Evolutionary conservation across 1,140 invertebrate genomes (phyloP).

Genomic region (Leptestheria dahalacensis): DNA sequence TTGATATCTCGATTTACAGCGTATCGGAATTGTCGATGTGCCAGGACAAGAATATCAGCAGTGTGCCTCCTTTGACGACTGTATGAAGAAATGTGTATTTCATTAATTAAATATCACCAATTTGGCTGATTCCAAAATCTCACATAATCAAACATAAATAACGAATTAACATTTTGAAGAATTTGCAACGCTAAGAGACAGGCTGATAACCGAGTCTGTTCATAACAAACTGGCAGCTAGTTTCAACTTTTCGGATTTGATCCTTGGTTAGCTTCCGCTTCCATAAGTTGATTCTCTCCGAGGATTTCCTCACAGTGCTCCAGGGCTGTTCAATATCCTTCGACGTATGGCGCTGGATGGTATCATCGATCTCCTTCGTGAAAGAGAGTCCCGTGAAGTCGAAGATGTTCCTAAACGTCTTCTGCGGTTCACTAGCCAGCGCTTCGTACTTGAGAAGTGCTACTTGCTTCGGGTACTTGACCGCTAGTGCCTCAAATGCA

Average conservation of each 20-base stretch:
- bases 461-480: slow-evolving; percentile 51
- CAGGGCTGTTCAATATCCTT: slow-evolving; percentile 20
- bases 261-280: slow-evolving; percentile 20
- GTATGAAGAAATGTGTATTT: too few relatives aligned
- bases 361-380: slow-evolving; percentile 16
- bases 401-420: slow-evolving; percentile 22
- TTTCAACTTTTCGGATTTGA: slow-evolving; percentile 20
- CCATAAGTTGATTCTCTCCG: slow-evolving; percentile 20
- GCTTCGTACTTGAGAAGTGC: slow-evolving; percentile 25
- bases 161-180: too few relatives aligned
- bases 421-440: slow-evolving; percentile 22
- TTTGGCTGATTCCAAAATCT: too few relatives aligned
- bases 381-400: slow-evolving; percentile 22
- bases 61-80: too few relatives aligned
- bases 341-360: slow-evolving; percentile 18
- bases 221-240: slow-evolving; percentile 19
- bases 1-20: too few relatives aligned
- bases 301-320: slow-evolving; percentile 22
- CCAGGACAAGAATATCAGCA: too few relatives aligned
- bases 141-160: too few relatives aligned
- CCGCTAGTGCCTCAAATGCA: slow-evolving; percentile 47
- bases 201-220: slow-evolving; percentile 19
- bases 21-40: too few relatives aligned
- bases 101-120: too few relatives aligned
- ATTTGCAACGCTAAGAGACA: too few relatives aligned